Conservation (phyloP, 2,888 invertebrate species). For the Hydriomena furcata region DNA sequence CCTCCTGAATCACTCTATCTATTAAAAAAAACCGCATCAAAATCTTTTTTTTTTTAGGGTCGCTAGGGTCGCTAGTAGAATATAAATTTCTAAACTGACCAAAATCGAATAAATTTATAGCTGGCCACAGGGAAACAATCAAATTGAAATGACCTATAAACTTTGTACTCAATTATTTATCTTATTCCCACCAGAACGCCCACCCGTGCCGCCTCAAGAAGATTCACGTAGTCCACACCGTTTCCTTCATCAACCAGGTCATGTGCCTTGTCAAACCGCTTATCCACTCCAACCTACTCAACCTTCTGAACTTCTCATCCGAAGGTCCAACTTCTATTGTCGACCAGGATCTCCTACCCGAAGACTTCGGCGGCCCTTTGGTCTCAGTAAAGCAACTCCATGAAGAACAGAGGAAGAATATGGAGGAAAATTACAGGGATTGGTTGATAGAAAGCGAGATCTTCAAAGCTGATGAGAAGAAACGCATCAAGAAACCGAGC, state of each 20-base stretch:
- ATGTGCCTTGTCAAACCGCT: conserved; percentile 86
- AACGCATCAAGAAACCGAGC: conserved; percentile 73
- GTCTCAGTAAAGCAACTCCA: conserved; percentile 79
- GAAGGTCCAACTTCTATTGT: conserved; percentile 76
- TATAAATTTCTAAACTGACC: too few relatives aligned
- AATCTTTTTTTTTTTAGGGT: too few relatives aligned
- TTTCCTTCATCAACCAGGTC: conserved; percentile 87
- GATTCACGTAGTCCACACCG: conserved; percentile 86
- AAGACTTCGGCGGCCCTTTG: conserved; percentile 85
- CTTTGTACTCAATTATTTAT: background rate
- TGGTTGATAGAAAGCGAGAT: conserved; percentile 85
- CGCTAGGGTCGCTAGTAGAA: too few relatives aligned
- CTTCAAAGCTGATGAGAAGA: conserved; percentile 80
- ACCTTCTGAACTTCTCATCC: conserved; percentile 83
- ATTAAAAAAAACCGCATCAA: too few relatives aligned
- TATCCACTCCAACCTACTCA: conserved; percentile 85
- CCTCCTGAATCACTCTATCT: too few relatives aligned
- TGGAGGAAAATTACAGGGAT: conserved; percentile 83
- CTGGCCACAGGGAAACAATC: too few relatives aligned
- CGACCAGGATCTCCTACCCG: conserved; percentile 69
- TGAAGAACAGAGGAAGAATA: conserved; percentile 79
- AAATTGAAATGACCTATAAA: too few relatives aligned
- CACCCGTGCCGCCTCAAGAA: conserved; percentile 86
- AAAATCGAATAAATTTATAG: too few relatives aligned
- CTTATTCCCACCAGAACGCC: conserved; percentile 75